A percentile compares a stretch with the other conserved stretches of the same genome.
Evolutionary conservation across 2,113 vertebrate genomes (phyloP).

Genomic region (Pangasianodon hypophthalmus): DNA sequence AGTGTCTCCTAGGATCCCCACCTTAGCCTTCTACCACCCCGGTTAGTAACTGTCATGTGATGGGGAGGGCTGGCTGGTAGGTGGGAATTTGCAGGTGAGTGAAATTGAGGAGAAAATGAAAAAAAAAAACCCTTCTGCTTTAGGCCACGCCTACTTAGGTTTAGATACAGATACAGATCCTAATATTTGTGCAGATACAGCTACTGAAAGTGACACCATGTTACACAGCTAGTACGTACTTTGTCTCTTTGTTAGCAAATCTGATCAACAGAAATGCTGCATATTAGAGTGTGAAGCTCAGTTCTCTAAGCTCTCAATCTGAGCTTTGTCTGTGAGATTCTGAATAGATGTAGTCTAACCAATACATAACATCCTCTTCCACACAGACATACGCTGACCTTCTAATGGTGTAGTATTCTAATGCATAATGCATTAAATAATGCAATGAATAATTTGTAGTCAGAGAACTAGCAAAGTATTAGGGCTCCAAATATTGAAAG

Average conservation of each 20-base stretch:
- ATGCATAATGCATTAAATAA: constrained; percentile 56
- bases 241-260: constrained; percentile 12
- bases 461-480: constrained; percentile 48
- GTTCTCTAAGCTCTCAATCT: constrained; percentile 21
- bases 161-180: background rate
- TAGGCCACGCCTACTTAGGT: background rate
- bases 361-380: constrained; percentile 7
- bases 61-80: background rate
- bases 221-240: background rate
- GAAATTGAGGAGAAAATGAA: background rate
- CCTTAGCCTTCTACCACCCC: background rate
- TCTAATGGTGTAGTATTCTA: constrained; percentile 34
- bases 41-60: background rate
- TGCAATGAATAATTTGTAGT: constrained; percentile 52
- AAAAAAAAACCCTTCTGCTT: background rate
- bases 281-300: constrained; percentile 27
- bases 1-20: background rate
- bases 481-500: constrained; percentile 16
- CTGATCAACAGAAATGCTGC: constrained; percentile 7
- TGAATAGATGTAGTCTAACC: background rate
- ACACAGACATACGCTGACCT: background rate
- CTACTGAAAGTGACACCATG: background rate
- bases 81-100: background rate
- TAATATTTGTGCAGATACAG: background rate
- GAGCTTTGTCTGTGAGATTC: constrained; percentile 3